Evolutionary conservation across 2,888 invertebrate species (phyloP).

Genomic region (Pachliopta kotzebuea): DNA sequence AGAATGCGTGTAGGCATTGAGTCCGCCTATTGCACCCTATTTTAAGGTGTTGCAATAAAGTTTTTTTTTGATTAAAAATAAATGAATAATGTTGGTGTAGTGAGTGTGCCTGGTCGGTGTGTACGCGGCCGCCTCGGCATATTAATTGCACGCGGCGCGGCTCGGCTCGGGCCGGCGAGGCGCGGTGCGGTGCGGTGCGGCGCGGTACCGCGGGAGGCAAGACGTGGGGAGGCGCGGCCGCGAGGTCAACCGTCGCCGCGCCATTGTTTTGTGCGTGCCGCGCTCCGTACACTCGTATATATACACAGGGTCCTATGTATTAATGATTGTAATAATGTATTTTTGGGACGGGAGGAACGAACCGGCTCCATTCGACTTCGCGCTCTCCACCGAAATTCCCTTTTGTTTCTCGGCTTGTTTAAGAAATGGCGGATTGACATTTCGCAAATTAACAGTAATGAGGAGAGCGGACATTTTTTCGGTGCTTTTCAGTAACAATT

Average conservation of each 20-base stretch:
- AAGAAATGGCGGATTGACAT: slow-evolving; percentile 29
- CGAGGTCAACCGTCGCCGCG: slow-evolving; percentile 78
- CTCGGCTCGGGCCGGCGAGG: slow-evolving; percentile 73
- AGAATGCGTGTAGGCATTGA: too few species aligned
- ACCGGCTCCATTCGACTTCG: slow-evolving; percentile 24
- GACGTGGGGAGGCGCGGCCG: slow-evolving; percentile 68
- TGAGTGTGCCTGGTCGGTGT: slow-evolving; percentile 41
- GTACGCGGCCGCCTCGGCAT: slow-evolving; percentile 78
- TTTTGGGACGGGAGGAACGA: slow-evolving; percentile 29
- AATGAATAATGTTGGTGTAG: slow-evolving; percentile 37
- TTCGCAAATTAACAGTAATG: slow-evolving; percentile 27
- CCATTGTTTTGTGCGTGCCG: slow-evolving; percentile 78
- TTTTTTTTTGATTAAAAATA: too few species aligned
- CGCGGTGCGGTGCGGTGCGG: slow-evolving; percentile 67
- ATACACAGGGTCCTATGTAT: slow-evolving; percentile 31
- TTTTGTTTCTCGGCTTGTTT: slow-evolving; percentile 28
- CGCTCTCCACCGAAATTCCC: slow-evolving; percentile 27
- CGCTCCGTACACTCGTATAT: slow-evolving; percentile 50
- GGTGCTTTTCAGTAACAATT: slow-evolving; percentile 20
- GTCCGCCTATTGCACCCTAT: too few species aligned
- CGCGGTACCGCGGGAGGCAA: slow-evolving; percentile 74
- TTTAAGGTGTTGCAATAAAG: too few species aligned
- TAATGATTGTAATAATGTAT: slow-evolving; percentile 32
- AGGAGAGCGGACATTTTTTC: slow-evolving; percentile 22
- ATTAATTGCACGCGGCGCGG: slow-evolving; percentile 81